Conservation (phyloP, 30 jellyfish, hydroid and myxozoan genomes). For the Pelagia noctiluca region DNA sequence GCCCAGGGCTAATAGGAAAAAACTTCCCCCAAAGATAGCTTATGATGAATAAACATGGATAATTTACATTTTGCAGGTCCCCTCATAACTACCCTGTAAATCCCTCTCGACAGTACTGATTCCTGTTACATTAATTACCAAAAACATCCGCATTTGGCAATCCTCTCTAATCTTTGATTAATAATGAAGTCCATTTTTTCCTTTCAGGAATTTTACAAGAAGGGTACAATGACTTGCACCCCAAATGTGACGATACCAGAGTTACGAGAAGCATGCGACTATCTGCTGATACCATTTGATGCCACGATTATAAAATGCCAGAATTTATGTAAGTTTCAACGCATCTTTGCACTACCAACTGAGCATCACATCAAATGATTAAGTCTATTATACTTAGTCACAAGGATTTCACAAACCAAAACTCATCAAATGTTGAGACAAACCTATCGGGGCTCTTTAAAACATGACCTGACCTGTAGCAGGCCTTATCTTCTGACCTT, state of each 20-base stretch:
- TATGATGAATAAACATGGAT: no score
- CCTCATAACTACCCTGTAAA: no score
- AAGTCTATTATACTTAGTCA: background rate
- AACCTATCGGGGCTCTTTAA: no score
- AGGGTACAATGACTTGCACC: slow-evolving; percentile 89
- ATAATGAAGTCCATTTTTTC: background rate
- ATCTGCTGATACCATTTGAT: slow-evolving; percentile 88
- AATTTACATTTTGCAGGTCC: no score
- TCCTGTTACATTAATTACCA: background rate
- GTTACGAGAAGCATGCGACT: slow-evolving; percentile 94
- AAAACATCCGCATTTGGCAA: background rate
- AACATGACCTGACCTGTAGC: no score
- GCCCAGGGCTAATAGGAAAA: no score
- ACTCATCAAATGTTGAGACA: no score
- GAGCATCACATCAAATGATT: background rate
- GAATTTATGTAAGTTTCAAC: slow-evolving; percentile 73
- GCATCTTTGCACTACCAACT: background rate
- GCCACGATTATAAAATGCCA: slow-evolving; percentile 78
- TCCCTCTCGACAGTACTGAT: no score
- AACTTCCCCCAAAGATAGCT: no score
- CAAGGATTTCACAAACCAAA: no score
- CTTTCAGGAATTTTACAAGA: slow-evolving; percentile 77
- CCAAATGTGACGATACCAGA: slow-evolving; percentile 86
- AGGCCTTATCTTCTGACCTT: no score
- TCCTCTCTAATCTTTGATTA: background rate